Percentiles rank a stretch among this genome's conserved stretches.
Evolutionary conservation across 2,888 invertebrate species (phyloP).

Genomic region (Mythimna vitellina): DNA sequence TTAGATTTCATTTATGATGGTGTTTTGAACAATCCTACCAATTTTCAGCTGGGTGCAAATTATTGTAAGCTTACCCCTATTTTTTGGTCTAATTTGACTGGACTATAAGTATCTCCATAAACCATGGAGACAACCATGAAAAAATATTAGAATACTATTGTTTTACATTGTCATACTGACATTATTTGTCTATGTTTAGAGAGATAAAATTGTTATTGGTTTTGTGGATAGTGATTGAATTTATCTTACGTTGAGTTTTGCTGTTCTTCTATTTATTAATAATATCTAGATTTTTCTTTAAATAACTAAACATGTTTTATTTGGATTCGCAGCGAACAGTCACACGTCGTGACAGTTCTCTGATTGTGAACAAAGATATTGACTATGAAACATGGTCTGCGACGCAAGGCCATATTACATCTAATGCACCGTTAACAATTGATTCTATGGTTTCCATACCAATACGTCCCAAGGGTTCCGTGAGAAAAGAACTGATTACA

Average conservation of each 20-base stretch:
- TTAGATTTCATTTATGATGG: no score
- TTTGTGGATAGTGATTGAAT: background rate
- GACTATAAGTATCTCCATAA: no score
- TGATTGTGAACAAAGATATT: constrained; percentile 68
- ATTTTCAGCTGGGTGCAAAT: no score
- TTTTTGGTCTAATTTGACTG: no score
- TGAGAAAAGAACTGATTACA: constrained; percentile 80
- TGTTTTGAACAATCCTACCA: no score
- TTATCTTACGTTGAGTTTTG: background rate
- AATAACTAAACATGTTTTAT: constrained; percentile 76
- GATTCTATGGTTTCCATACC: constrained; percentile 68
- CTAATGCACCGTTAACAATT: constrained; percentile 66
- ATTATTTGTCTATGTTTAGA: background rate
- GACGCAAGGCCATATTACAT: constrained; percentile 60
- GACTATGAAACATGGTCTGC: constrained; percentile 67
- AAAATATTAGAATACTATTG: no score
- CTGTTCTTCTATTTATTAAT: background rate
- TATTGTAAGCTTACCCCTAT: no score
- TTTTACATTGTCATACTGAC: no score
- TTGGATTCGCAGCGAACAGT: constrained; percentile 81
- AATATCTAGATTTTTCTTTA: background rate
- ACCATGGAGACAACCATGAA: no score
- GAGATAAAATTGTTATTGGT: background rate
- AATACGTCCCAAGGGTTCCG: constrained; percentile 72
- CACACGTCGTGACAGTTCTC: constrained; percentile 84